A percentile compares a stretch with the other conserved stretches of the same genome.
These are phyloP conservation scores for Hypocryptadius cinnamomeus DNA, from an alignment of 2,113 vertebrate species.

Conservation along the genomic window DNA sequence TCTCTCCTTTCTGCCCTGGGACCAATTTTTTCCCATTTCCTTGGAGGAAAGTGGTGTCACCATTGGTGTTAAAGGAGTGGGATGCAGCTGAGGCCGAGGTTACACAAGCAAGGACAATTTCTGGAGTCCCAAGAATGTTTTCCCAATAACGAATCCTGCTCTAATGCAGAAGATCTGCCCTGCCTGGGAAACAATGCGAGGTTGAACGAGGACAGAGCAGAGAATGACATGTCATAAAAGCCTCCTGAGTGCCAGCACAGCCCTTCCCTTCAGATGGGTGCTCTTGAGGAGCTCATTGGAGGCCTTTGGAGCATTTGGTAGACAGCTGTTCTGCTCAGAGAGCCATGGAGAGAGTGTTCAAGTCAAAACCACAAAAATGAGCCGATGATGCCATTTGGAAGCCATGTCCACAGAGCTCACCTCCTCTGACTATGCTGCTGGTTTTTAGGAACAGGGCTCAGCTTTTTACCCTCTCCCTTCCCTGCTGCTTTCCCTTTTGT, in stretches of 20 bases:
- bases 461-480: not conserved
- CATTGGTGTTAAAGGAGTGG: not conserved
- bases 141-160: not conserved
- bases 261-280: not conserved
- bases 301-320: slow-evolving; percentile 42
- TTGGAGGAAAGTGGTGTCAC: not conserved
- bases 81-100: not conserved
- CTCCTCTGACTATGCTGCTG: not conserved
- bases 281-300: slow-evolving; percentile 10
- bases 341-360: not conserved
- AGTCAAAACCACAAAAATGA: slow-evolving; percentile 49
- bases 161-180: slow-evolving; percentile 2
- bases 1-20: not conserved
- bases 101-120: slow-evolving; percentile 4
- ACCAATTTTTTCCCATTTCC: not conserved
- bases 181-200: slow-evolving; percentile 47
- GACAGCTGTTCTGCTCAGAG: slow-evolving; percentile 39
- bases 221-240: slow-evolving; percentile 19
- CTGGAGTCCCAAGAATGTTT: not conserved
- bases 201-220: slow-evolving; percentile 36
- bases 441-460: not conserved
- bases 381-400: slow-evolving; percentile 30
- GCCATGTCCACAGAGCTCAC: slow-evolving; percentile 8
- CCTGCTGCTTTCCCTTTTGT: not conserved
- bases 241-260: slow-evolving; percentile 12